A percentile compares a stretch with the other conserved stretches of the same genome.
These are phyloP conservation scores for Aethina tumida DNA, from an alignment of 1,140 invertebrate genomes.

Conservation along the genomic window DNA sequence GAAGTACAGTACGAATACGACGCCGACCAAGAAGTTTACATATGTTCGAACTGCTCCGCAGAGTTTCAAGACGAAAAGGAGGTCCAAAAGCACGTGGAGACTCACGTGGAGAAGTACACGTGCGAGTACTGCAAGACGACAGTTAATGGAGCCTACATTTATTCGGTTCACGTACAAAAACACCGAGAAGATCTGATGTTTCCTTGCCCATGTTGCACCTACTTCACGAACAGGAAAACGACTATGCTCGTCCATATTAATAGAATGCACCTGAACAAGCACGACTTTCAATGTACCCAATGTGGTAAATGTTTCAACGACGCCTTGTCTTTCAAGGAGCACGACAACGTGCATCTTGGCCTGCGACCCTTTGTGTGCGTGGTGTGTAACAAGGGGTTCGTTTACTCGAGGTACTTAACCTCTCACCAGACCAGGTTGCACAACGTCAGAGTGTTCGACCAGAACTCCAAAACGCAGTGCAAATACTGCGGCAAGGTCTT, in stretches of 20 bases:
- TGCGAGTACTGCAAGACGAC: constrained; percentile 20
- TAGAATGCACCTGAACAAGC: constrained; percentile 25
- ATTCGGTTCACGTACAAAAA: constrained; percentile 21
- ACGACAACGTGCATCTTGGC: constrained; percentile 54
- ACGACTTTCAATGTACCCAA: constrained; percentile 38
- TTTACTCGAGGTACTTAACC: constrained; percentile 40
- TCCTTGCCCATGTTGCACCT: constrained; percentile 25
- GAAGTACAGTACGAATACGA: constrained; percentile 22
- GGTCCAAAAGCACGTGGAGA: constrained; percentile 28
- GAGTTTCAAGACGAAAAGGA: constrained; percentile 21
- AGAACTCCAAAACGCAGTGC: constrained; percentile 24
- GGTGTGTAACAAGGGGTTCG: constrained; percentile 50
- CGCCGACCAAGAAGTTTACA: constrained; percentile 19
- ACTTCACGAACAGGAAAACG: constrained; percentile 19
- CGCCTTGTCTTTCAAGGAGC: constrained; percentile 35
- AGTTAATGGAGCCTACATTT: constrained; percentile 22
- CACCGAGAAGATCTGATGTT: constrained; percentile 18
- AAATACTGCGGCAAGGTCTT: constrained; percentile 37
- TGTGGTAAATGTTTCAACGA: constrained; percentile 42
- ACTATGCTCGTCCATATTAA: constrained; percentile 25
- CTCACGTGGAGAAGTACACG: constrained; percentile 27
- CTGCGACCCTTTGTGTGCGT: constrained; percentile 56
- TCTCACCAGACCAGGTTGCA: constrained; percentile 37
- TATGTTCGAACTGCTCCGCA: constrained; percentile 24
- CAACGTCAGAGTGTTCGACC: constrained; percentile 27